Evolutionary conservation across 1,140 invertebrate genomes (phyloP), one percentile per base, ranked within the genome.

Genomic region (Drosophila cardini): DNA sequence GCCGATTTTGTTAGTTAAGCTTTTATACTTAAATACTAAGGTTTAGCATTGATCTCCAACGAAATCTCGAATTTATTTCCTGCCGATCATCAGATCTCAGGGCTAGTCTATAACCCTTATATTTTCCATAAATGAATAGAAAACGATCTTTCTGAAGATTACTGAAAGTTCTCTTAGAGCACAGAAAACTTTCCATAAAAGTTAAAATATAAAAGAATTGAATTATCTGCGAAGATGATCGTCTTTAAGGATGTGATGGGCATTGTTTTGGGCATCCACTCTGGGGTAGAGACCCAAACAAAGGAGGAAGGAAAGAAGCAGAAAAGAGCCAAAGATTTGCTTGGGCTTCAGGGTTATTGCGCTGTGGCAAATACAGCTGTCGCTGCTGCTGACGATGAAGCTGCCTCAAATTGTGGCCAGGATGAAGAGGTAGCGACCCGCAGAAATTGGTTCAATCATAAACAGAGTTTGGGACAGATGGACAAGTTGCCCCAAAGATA

Each of bases 391-490:
- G 36, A 4, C 11, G 36, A 3, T 52, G 48, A 11, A n/a, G 52
- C 34, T 18, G 52, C 34, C 15, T 16, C 43, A 45, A 18, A 11
- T 16, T 18, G 43, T 21, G 32, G 13, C 15, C 9, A 56, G 57
- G 26, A 21, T n/a, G 11, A 50, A 69, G 36, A 40, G 38, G 34
- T 60, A 11, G 43, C 55, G 50, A 26, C 67, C 82, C 83, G 82
- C 83, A 86, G 83, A 87, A 87, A 86, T 87, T 72, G 83, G 79
- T 82, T 84, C 71, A 86, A 87, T 89, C 80, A 78, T 76, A 56
- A 71, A 46, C 8, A 40, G 50, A 55, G 40, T 15, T 38, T 15
- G 42, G 10, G 36, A 67, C 15, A 38, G 40, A 11, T 26, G 58
- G 18, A 42, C 55, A 57, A 62, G 58, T 65, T 61, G 56, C 48